Evolutionary conservation across 1,140 invertebrate genomes (phyloP), one percentile per base, ranked within the genome.

Genomic region (Rhopalosiphum padi): DNA sequence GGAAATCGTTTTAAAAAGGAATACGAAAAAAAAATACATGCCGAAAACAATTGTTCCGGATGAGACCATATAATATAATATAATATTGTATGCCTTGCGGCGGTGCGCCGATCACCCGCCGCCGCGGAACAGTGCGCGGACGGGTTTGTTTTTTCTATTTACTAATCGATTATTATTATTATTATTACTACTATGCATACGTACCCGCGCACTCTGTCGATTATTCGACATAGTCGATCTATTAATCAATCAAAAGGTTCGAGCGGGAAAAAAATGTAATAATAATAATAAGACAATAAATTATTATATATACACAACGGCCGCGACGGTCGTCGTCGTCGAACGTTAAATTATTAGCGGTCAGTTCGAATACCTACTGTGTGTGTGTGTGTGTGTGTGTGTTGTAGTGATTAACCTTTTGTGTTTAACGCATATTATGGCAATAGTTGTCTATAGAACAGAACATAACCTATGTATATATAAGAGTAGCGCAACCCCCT

Each of bases 281-380:
- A 41, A 41, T 22, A 85, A 25, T 43, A 86, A 46, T 86, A 86
- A 8, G 43, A 46, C 43, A 21, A 46, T 86, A 46, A 86, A 86
- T 46, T 30, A 41, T 41, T 41, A 41, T 2, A 41, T 41, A 41
- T 25, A 37, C 25, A 15, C 85, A n/a, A 46, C 43, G 85, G 85
- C 25, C 15, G 25, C 43, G 30, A 46, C 43, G 85, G 83, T 25
- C 23, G 41, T 22, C 21, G 55, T 55, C 25, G 25, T 46, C 37
- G 83, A 86, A 86, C 37, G 60, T 77, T 77, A n/a, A 77, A 86
- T 86, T 86, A 46, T 86, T 86, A n/a, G 85, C 85, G 85, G 85
- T 86, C 85, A 86, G 23, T 41, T n/a, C 43, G 30, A 25, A 15
- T 35, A 41, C 35, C 35, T 8, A n/a, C 46, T 37, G 25, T 23